phyloP scores from a whole-genome alignment of 2,113 vertebrate species.

The Cisticola juncidis region DNA sequence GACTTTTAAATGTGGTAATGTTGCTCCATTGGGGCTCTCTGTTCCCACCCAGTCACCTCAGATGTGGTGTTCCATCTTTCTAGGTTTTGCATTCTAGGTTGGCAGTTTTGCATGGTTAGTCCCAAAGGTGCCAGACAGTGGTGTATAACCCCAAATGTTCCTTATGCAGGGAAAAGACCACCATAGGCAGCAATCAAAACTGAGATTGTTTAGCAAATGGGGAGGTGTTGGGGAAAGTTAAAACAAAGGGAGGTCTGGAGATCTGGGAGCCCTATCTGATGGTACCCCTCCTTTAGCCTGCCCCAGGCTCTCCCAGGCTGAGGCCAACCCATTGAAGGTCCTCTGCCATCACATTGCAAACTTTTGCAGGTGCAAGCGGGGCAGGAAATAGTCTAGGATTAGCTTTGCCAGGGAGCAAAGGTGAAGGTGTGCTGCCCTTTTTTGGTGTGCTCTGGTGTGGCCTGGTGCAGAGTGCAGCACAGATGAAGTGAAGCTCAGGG shows the following conservation, averaged over 20 bases:
- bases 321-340: not conserved
- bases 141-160: not conserved
- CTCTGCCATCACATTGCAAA: not conserved
- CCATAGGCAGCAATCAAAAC: fast-evolving
- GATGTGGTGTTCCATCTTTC: not conserved
- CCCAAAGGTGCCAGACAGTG: not conserved
- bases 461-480: not conserved
- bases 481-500: not conserved
- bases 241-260: not conserved
- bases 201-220: not conserved
- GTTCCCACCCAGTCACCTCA: not conserved
- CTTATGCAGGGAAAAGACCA: not conserved
- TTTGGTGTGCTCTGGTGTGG: not conserved
- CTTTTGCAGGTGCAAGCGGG: fast-evolving
- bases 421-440: not conserved
- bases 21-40: not conserved
- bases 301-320: no score
- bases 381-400: fast-evolving
- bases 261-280: not conserved
- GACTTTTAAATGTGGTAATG: not conserved
- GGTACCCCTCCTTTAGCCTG: not conserved
- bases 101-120: not conserved
- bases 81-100: not conserved
- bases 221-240: not conserved
- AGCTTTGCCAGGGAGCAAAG: not conserved